A percentile compares a stretch with the other conserved stretches of the same genome.
Conservation (phyloP, 2,888 invertebrate species). For the Ommatoiulus sabulosus region DNA sequence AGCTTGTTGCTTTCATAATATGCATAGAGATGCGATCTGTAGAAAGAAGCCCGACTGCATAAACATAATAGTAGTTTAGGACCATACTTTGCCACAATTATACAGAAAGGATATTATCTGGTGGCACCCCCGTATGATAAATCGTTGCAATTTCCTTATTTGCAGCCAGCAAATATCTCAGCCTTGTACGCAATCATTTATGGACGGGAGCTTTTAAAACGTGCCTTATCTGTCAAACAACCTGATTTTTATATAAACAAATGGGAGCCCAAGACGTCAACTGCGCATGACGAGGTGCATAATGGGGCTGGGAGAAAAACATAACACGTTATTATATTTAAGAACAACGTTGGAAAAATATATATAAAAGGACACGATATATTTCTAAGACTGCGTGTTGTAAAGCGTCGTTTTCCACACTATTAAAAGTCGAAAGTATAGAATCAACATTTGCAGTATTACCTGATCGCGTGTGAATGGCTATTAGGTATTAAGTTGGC, state of each 20-base stretch:
- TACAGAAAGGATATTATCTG: conserved; percentile 41
- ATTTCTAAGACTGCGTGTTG: not conserved
- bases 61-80: conserved; percentile 37
- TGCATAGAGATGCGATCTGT: not conserved
- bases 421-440: not conserved
- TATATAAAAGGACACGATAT: not conserved
- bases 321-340: conserved; percentile 6
- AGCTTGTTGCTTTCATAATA: conserved; percentile 17
- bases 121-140: conserved; percentile 17
- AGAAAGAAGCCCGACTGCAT: conserved; percentile 31
- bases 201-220: not conserved
- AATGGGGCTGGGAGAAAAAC: not conserved
- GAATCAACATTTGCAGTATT: not conserved
- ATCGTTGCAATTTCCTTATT: conserved; percentile 41
- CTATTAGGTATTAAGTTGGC: too few relatives aligned
- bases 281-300: conserved; percentile 9
- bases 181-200: conserved; percentile 31
- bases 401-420: not conserved
- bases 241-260: conserved; percentile 44
- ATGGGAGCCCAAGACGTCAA: not conserved
- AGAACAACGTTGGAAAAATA: not conserved
- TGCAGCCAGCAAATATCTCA: conserved; percentile 8
- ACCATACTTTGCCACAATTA: conserved; percentile 42
- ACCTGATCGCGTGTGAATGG: not conserved
- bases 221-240: conserved; percentile 48